Conservation (phyloP, 2,888 invertebrate genomes). For the Leucoma salicis region DNA sequence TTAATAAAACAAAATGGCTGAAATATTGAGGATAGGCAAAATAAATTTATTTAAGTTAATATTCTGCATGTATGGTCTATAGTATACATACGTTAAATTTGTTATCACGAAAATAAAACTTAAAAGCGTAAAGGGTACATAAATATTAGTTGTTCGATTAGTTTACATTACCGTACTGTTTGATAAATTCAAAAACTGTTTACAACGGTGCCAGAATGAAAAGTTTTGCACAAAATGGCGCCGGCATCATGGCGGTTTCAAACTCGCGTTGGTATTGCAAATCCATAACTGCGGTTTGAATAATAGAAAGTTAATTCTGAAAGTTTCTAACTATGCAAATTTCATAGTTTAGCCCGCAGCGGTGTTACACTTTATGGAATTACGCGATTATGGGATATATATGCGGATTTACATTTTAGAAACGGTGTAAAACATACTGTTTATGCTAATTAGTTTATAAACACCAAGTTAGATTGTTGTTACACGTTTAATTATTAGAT, state of each 20-base stretch:
- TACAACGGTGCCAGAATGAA: background rate
- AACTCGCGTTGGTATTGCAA: constrained; percentile 4
- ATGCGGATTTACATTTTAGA: constrained; percentile 20
- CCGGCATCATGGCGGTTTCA: background rate
- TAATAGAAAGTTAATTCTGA: constrained; percentile 35
- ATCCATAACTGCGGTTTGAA: constrained; percentile 20
- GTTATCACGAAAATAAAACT: too few species aligned
- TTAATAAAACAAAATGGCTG: too few species aligned
- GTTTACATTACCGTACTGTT: background rate
- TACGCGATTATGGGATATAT: constrained; percentile 19
- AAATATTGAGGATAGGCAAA: too few species aligned
- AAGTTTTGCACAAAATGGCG: constrained; percentile 7
- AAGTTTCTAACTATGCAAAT: constrained; percentile 36
- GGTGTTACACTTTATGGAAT: constrained; percentile 20
- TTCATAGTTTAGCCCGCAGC: constrained; percentile 17
- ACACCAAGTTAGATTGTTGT: too few species aligned
- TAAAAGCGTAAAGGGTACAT: too few species aligned
- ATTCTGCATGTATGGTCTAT: too few species aligned
- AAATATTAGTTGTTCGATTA: too few species aligned
- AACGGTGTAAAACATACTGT: constrained; percentile 18
- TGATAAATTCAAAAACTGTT: background rate
- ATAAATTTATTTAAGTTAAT: too few species aligned
- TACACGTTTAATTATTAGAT: too few species aligned
- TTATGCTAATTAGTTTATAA: constrained; percentile 15
- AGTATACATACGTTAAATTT: too few species aligned